Evolutionary conservation across 2,888 invertebrate genomes (phyloP), one percentile per base, ranked within the genome.

Genomic region (Melieria omissa): DNA sequence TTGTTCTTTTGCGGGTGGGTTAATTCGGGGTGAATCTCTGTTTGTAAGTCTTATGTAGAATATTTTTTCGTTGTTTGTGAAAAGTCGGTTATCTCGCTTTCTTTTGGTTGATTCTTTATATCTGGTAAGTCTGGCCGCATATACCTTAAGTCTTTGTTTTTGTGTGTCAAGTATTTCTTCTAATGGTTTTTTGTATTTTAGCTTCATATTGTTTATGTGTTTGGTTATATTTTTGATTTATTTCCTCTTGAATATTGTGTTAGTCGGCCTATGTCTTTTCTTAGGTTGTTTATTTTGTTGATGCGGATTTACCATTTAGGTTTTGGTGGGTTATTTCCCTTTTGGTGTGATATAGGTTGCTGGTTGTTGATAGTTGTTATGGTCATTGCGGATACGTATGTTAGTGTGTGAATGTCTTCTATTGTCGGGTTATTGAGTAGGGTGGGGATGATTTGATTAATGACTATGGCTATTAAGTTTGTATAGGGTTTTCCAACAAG

Each of bases 41-140:
- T 6, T 5, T n/a, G 64, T 49, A 52, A 64, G 49, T 14, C 52
- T 64, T 29, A 46, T n/a, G 41, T 64, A 64, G 49, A 64, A 64
- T 9, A 64, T 9, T 64, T 64, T 64, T 64, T 64, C 14, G 52
- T 64, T 64, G 41, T 12, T 64, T 64, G 29, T 64, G 41, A 64
- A 49, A 16, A 52, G 29, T 64, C n/a, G 47, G 52, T 64, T 64
- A 10, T 64, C 54, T 5, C 5, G 49, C 12, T 29, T 64, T 64
- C 64, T 47, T 64, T 64, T 14, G 41, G 47, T 64, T 47, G 64
- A n/a, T 64, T 47, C 64, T n/a, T 64, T 64, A 42, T 64, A 64
- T 52, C 52, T 29, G 4, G 29, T 3, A 7, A 46, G 46, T 46
- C n/a, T 44, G 16, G 62, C 62, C 9, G 46, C 29, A 46, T 62